Evolutionary conservation across 2,797 vertebrate species (phyloP).

Genomic region (Rousettus madagascariensis): DNA sequence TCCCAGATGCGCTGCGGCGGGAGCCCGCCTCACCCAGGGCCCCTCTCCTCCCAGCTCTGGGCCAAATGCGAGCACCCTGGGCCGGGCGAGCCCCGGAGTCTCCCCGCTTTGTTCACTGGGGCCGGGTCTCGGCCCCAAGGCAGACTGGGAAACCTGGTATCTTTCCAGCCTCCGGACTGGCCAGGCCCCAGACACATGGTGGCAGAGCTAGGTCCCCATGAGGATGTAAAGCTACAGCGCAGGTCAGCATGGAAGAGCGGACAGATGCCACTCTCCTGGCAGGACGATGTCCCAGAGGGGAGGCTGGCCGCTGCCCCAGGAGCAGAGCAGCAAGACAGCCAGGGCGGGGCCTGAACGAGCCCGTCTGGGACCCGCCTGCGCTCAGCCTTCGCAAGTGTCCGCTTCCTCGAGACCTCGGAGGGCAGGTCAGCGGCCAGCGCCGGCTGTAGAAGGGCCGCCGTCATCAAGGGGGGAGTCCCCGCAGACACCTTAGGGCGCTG

Average conservation of each 20-base stretch:
- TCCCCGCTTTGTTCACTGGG: slow-evolving; percentile 54
- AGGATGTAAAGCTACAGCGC: background rate
- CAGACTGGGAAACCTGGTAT: background rate
- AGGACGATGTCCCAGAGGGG: background rate
- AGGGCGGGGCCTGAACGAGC: accelerated
- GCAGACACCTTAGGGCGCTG: background rate
- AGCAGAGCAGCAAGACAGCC: accelerated
- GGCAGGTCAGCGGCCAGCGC: background rate
- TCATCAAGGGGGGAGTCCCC: background rate
- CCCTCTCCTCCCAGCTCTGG: background rate
- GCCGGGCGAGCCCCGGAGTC: background rate
- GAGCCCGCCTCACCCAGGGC: background rate
- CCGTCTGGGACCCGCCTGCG: background rate
- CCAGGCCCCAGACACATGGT: background rate
- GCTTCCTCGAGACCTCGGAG: background rate
- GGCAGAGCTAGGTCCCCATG: background rate
- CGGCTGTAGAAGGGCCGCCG: accelerated
- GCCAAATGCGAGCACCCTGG: background rate
- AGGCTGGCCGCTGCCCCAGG: background rate
- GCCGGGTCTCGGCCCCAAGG: slow-evolving; percentile 32
- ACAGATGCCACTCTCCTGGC: background rate
- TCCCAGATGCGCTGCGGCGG: background rate
- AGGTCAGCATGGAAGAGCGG: accelerated
- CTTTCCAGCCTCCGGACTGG: background rate
- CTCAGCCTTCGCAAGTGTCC: background rate